Conservation (phyloP, 2,888 invertebrate genomes). For the Agrotis puta region DNA sequence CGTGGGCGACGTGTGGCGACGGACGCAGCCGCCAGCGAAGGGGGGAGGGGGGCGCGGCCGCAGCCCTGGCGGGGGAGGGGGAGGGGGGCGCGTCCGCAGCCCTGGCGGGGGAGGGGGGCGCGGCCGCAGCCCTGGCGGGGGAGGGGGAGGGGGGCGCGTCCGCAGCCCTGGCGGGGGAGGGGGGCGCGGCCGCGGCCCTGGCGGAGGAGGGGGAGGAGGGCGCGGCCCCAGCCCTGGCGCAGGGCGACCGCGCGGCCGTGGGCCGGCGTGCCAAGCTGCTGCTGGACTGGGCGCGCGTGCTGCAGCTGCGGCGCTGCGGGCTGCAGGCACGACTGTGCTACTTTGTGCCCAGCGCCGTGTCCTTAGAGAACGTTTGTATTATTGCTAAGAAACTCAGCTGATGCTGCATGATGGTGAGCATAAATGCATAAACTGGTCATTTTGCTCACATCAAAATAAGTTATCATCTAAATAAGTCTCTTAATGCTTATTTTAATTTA, state of each 20-base stretch:
- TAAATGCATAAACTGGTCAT: background rate
- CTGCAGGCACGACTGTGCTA: conserved; percentile 92
- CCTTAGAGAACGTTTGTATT: conserved; percentile 95
- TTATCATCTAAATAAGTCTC: too few species aligned
- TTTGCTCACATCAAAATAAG: too few species aligned
- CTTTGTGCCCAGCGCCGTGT: conserved; percentile 92
- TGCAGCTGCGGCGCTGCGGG: conserved; percentile 91
- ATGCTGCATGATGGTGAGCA: background rate
- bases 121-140: conserved; percentile 89
- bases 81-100: conserved; percentile 84
- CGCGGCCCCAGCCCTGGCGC: conserved; percentile 80
- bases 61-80: conserved; percentile 93
- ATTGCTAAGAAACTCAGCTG: conserved; percentile 87
- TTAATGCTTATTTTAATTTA: too few species aligned
- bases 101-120: conserved; percentile 91
- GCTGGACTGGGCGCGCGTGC: conserved; percentile 94
- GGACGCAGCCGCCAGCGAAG: conserved; percentile 90
- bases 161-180: conserved; percentile 74
- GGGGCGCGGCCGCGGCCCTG: conserved; percentile 77
- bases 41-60: conserved; percentile 67
- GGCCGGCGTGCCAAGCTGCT: conserved; percentile 95
- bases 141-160: conserved; percentile 90
- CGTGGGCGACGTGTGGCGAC: conserved; percentile 97
- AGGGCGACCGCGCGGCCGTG: conserved; percentile 76
- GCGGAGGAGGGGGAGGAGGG: conserved; percentile 87